Base-by-base conservation (phyloP, 2,888 invertebrate species). In the Eustalomyia histrio region DNA sequence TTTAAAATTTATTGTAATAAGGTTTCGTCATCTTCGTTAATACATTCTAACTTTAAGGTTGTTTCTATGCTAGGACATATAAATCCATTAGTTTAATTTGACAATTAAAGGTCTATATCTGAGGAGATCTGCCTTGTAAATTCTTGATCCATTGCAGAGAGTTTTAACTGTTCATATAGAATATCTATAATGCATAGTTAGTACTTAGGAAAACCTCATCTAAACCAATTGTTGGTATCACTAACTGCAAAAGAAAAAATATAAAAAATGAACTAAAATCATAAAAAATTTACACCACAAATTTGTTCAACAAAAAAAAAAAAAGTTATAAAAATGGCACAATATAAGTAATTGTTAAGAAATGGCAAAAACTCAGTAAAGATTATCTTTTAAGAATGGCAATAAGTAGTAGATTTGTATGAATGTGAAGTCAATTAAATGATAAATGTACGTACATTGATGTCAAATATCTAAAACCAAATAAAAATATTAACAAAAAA, bases 221-320 rank as follows among this genome's bases (percentile, higher is more conserved):
- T 80, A 80, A 80, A 80, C 76, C 73, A 73, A 80, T 76, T 76
- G 73, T 69, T 73, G 76, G 73, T 68, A 58, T 73, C 76, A 60
- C 64, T 80, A 69, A 65, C 53, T 75, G 17, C 35, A 43, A 35
- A 39, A 55, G 18, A 10, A 16, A 35, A 21, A 35, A 6, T 18
- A 16, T 7, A 39, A 39, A 60, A 33, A 68, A 55, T 0, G n/a
- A 47, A 47, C 14, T n/a, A 73, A 53, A 47, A 18, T 64, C 18
- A 69, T 74, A 79, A 63, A 80, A 64, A 58, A 76, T 68, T 63
- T 79, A 79, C 61, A 79, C 72, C 67, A 57, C 67, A 64, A 68
- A 61, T 61, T 61, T 79, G 47, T 39, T 73, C n/a, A 8, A 6
- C 8, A 35, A 17, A 35, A 29, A 47, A 57, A 7, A 43, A 39